A percentile compares a stretch with the other conserved stretches of the same genome.
Conservation (phyloP, 2,797 vertebrate species). For the Zenarchopterus dispar region DNA sequence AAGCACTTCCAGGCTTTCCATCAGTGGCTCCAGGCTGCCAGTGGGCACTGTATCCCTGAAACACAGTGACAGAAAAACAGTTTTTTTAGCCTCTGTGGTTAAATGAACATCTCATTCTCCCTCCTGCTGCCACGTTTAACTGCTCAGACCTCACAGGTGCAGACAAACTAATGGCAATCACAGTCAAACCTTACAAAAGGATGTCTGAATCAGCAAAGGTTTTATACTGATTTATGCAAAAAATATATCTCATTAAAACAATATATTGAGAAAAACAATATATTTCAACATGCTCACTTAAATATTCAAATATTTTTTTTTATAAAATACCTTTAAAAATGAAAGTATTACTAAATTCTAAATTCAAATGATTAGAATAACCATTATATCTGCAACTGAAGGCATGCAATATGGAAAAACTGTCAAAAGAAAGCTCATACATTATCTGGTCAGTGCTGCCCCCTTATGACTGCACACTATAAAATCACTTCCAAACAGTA, state of each 20-base stretch:
- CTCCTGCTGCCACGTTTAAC: slow-evolving; percentile 59
- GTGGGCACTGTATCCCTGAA: slow-evolving; percentile 77
- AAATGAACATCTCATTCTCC: slow-evolving; percentile 62
- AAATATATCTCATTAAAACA: no score
- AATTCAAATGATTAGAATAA: neutral
- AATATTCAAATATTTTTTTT: no score
- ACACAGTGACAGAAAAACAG: slow-evolving; percentile 64
- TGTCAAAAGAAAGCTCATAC: neutral
- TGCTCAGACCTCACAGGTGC: slow-evolving; percentile 61
- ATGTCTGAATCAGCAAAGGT: slow-evolving; percentile 8
- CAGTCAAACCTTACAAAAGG: slow-evolving; percentile 41
- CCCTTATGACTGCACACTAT: slow-evolving; percentile 52
- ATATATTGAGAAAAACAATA: no score
- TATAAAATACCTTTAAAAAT: no score
- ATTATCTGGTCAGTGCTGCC: slow-evolving; percentile 69
- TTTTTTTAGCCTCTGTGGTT: slow-evolving; percentile 48
- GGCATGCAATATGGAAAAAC: neutral
- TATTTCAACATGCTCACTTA: no score
- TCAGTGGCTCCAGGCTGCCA: slow-evolving; percentile 85
- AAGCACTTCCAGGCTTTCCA: slow-evolving; percentile 91
- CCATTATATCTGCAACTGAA: neutral
- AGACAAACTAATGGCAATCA: slow-evolving; percentile 50
- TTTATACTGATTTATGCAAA: slow-evolving; percentile 3
- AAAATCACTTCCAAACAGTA: neutral
- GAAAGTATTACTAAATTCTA: no score